Percentiles rank a stretch among this genome's conserved stretches.
These are phyloP conservation scores for Xenopus borealis DNA, from an alignment of 2,113 vertebrate species.

Conservation along the genomic window DNA sequence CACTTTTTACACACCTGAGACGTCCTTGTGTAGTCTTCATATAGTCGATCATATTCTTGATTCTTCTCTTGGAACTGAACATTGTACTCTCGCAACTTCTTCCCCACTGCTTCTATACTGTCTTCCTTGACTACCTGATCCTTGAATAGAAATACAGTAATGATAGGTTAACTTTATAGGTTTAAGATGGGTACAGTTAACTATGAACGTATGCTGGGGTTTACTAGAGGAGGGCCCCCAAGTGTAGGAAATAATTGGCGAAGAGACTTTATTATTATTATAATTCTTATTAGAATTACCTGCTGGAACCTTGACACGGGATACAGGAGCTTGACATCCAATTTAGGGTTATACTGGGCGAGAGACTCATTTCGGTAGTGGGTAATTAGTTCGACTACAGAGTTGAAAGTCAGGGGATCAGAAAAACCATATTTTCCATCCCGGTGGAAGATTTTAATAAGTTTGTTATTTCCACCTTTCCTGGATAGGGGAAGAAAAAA, in stretches of 20 bases:
- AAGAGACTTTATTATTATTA: no score
- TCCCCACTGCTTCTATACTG: conserved; percentile 95
- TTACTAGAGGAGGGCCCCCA: no score
- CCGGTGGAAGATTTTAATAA: conserved; percentile 98
- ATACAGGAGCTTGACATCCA: conserved; percentile 93
- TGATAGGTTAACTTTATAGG: neutral
- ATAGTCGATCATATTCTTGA: conserved; percentile 93
- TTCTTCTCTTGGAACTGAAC: conserved; percentile 97
- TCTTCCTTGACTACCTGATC: conserved; percentile 98
- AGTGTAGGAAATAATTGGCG: no score
- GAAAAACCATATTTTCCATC: conserved; percentile 98
- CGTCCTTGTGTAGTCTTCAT: conserved; percentile 96
- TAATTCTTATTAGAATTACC: conserved; percentile 63
- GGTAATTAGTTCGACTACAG: conserved; percentile 96
- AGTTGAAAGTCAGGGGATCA: conserved; percentile 94
- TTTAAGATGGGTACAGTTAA: no score
- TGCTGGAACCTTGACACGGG: conserved; percentile 97
- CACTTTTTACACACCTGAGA: conserved; percentile 81
- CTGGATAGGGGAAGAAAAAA: conserved; percentile 63
- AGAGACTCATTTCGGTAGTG: conserved; percentile 96
- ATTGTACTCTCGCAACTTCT: conserved; percentile 98
- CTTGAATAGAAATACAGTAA: conserved; percentile 56
- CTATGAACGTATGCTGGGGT: no score
- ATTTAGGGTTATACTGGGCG: conserved; percentile 96
- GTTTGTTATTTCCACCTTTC: conserved; percentile 99